A percentile compares a stretch with the other conserved stretches of the same genome.
phyloP scores from a whole-genome alignment of 1,140 invertebrate genomes.

The Cyphomyrmex costatus region DNA sequence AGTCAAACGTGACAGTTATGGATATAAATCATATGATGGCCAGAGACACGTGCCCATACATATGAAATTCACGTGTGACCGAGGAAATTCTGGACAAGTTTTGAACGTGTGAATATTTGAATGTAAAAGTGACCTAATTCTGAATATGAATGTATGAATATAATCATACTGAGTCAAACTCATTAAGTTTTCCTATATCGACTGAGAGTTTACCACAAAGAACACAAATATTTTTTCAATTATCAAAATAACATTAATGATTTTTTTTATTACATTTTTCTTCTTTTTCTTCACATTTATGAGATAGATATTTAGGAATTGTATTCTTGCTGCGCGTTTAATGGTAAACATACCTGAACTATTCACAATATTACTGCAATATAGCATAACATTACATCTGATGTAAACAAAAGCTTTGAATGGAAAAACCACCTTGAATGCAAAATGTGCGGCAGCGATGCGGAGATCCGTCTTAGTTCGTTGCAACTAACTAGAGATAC shows the following conservation, averaged over 20 bases:
- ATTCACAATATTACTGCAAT: background rate
- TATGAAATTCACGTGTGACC: constrained; percentile 17
- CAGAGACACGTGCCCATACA: constrained; percentile 23
- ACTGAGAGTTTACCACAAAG: background rate
- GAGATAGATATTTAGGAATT: background rate
- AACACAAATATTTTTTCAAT: background rate
- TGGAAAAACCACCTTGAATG: background rate
- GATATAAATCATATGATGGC: constrained; percentile 42
- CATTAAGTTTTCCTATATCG: background rate
- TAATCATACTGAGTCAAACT: constrained; percentile 6
- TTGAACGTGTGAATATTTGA: constrained; percentile 21
- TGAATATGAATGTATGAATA: background rate
- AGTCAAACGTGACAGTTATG: constrained; percentile 32
- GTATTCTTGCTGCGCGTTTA: background rate
- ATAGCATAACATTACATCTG: background rate
- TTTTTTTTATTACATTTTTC: background rate
- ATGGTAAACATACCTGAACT: background rate
- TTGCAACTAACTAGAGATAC: background rate
- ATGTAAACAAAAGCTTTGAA: constrained; percentile 26
- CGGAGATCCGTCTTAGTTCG: background rate
- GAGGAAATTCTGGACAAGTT: constrained; percentile 11
- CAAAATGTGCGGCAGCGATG: background rate
- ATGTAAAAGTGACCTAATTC: constrained; percentile 34
- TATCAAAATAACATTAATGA: background rate
- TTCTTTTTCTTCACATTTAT: background rate